Base-by-base conservation (phyloP, 1,140 invertebrate species). In the Heterodera schachtii region DNA sequence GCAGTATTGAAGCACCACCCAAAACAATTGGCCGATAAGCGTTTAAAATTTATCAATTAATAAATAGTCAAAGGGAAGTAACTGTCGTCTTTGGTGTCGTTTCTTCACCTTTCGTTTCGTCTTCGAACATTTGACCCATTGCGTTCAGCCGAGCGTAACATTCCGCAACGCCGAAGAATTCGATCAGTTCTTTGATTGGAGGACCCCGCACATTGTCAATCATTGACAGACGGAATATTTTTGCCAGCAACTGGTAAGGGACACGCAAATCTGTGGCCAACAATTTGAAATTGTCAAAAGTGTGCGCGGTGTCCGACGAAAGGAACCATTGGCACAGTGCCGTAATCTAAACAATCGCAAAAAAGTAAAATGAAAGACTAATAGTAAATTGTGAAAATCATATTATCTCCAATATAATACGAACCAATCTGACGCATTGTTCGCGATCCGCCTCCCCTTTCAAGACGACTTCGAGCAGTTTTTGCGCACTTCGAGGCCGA, bases 181-280 rank as follows among this genome's bases (percentile, higher is more conserved):
- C 43, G 47, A 87, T 41, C 13, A 87, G 67, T 78, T 87, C 86
- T 11, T 43, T 13, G 16, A 87, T 81, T 1, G 86, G 86, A 3
- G 86, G 86, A 13, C 86, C 86, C 43, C 66, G 80, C 52, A 31
- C 74, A 66, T 80, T 86, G 73, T 87, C 85, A 57, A 87, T 87
- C n/a, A 87, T 74, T 13, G 86, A 57, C 13, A 83, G 49, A 47
- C 86, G 82, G 31, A 88, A 70, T 21, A 88, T 47, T 31, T 21
- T 43, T 81, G 49, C 19, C 57, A 64, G 16, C 60, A 81, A 78
- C 49, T 69, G 73, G 49, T 75, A 86, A 16, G 85, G n/a, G 6
- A 80, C 13, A 3, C 46, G 83, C 44, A 47, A 8, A n/a, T 60
- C 46, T n/a, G 57, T n/a, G 2, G 85, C 85, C 16, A 82, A 60